These are phyloP conservation scores for Myotis planiceps DNA, from an alignment of 2,797 vertebrate genomes.

Conservation along the genomic window DNA sequence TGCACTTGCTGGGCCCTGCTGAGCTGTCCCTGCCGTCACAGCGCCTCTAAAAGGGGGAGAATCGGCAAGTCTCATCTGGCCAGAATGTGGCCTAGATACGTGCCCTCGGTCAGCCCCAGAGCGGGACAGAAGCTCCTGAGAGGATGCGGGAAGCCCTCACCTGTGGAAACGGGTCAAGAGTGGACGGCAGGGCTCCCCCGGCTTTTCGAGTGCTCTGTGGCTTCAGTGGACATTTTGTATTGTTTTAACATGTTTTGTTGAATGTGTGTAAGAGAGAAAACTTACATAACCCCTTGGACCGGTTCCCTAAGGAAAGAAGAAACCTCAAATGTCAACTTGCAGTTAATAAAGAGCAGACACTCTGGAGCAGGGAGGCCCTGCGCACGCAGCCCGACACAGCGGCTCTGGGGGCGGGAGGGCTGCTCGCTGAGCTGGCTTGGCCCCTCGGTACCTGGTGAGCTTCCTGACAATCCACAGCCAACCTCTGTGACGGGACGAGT, in stretches of 20 bases:
- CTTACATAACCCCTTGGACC: constrained; percentile 32
- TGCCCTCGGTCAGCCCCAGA: not conserved
- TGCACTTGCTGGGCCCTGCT: not conserved
- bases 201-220: not conserved
- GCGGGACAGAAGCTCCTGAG: not conserved
- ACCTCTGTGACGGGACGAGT: not conserved
- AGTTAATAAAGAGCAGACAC: constrained; percentile 38
- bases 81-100: not conserved
- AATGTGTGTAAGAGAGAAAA: constrained; percentile 64
- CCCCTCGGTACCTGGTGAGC: not conserved
- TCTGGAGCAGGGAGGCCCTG: not conserved
- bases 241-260: constrained; percentile 64
- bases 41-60: not conserved
- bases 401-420: fast-evolving
- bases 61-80: not conserved
- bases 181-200: not conserved
- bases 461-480: not conserved
- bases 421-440: fast-evolving
- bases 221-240: constrained; percentile 18
- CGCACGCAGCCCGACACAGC: not conserved
- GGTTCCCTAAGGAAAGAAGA: constrained; percentile 51
- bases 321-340: constrained; percentile 66
- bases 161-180: fast-evolving
- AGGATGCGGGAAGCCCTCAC: not conserved
- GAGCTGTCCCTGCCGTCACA: not conserved